Conservation (phyloP, 2,113 vertebrate species). For the Amblyornis subalaris region DNA sequence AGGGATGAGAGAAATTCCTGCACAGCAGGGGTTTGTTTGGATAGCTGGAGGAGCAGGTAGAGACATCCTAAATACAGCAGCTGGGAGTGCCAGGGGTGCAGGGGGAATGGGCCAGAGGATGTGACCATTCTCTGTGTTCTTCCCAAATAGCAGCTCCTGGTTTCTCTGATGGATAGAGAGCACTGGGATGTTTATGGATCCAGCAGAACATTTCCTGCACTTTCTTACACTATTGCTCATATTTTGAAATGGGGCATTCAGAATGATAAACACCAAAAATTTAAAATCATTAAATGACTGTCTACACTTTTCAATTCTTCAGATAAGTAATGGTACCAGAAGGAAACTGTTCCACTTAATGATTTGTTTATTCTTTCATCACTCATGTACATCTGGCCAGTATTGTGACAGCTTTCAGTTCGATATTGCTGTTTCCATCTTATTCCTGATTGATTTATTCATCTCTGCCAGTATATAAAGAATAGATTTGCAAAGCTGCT, state of each 20-base stretch:
- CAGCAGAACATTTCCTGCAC: neutral
- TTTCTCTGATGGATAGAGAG: neutral
- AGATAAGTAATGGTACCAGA: constrained; percentile 1
- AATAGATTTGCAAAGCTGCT: constrained; percentile 36
- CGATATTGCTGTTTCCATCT: constrained; percentile 39
- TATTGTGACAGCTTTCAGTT: constrained; percentile 53
- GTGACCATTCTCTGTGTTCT: neutral
- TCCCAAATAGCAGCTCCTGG: neutral
- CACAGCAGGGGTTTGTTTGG: neutral
- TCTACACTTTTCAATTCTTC: neutral
- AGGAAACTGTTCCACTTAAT: constrained; percentile 46
- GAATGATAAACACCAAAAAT: neutral
- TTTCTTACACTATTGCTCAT: neutral
- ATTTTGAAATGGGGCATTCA: neutral
- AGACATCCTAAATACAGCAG: neutral
- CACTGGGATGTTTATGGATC: neutral
- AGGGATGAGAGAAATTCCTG: neutral
- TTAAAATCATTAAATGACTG: neutral
- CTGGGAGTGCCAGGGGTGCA: neutral
- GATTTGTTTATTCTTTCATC: constrained; percentile 55
- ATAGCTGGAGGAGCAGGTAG: neutral
- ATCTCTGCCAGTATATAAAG: constrained; percentile 17
- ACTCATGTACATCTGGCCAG: constrained; percentile 48
- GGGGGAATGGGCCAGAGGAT: neutral
- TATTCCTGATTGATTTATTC: constrained; percentile 40